These are phyloP conservation scores for Patagioenas fasciata DNA, from an alignment of 2,113 vertebrate genomes.

Conservation along the genomic window DNA sequence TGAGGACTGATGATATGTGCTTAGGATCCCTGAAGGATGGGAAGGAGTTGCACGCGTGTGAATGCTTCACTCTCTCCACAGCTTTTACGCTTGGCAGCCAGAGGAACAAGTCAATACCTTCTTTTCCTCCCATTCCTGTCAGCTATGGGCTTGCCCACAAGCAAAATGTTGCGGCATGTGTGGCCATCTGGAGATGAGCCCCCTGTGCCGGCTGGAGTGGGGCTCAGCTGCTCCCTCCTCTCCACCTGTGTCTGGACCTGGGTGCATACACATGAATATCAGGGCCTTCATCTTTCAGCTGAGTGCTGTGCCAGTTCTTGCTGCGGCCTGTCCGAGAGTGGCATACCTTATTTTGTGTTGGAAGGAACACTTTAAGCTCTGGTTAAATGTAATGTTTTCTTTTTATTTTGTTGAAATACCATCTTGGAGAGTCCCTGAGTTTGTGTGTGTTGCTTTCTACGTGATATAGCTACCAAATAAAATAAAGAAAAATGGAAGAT, in stretches of 20 bases:
- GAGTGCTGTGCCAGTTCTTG: background rate
- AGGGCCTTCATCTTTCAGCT: background rate
- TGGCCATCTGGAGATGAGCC: fast-evolving
- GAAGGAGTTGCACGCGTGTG: background rate
- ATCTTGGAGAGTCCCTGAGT: background rate
- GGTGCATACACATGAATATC: background rate
- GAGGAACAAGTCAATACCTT: fast-evolving
- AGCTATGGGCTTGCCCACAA: background rate
- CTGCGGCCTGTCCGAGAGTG: background rate
- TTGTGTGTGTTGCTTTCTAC: background rate
- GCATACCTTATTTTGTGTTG: background rate
- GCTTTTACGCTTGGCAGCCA: background rate
- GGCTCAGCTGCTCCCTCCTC: background rate
- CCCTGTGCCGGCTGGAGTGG: fast-evolving
- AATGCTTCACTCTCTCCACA: background rate
- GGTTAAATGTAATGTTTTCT: background rate
- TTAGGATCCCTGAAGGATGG: background rate
- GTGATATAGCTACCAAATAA: background rate
- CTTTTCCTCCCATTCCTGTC: background rate
- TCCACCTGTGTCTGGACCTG: fast-evolving
- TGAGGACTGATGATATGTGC: fast-evolving
- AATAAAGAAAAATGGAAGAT: background rate
- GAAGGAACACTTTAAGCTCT: background rate
- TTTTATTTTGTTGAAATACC: background rate
- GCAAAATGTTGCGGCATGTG: background rate